Evolutionary conservation across 2,797 vertebrate species (phyloP), one percentile per base, ranked within the genome.

Genomic region (Sorex maritimensis): DNA sequence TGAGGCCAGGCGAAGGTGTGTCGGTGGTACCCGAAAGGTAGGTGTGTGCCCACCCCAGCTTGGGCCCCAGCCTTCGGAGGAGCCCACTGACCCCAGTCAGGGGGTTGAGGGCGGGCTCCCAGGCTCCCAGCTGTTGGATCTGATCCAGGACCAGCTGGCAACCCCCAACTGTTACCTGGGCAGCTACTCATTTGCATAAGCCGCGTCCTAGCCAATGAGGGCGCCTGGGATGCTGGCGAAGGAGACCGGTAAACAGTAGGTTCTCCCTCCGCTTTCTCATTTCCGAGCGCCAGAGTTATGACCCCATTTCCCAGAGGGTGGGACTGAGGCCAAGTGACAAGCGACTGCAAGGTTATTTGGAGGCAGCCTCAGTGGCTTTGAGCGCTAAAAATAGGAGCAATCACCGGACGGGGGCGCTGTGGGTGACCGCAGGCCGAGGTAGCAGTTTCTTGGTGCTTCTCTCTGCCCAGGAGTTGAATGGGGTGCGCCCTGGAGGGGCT

Each of bases 391-490:
- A 34, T 30, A 15, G 23, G 1, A 41, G 26, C 9, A n/a, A 21
- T 3, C 38, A 69, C 74, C 61, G 77, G 63, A 17, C 61, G 1
- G 5, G 17, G 24, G 81, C 41, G 14, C 58, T 0, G n/a, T 77
- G 65, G 34, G 28, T 0, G 72, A 72, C 80, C 79, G 38, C 21
- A 10, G 4, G 2, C 79, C 8, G 69, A 96, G 94, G 10, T 46
- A 11, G 0, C 0, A 15, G 19, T 15, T 34, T n/a, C 41, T 44
- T 5, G 41, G 19, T n/a, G 44, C 34, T 49, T 21, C 0, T 95
- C 69, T 91, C 81, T 23, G 19, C 28, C 19, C 46, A 97, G 96
- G 92, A 21, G 73, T 7, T 13, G 81, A 15, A 92, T 97, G 80
- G 79, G 41, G 82, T 30, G 15, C 6, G 2, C 52, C 23, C 58